These are phyloP conservation scores for Phortica variegata DNA, from an alignment of 1,140 invertebrate genomes.

Conservation along the genomic window DNA sequence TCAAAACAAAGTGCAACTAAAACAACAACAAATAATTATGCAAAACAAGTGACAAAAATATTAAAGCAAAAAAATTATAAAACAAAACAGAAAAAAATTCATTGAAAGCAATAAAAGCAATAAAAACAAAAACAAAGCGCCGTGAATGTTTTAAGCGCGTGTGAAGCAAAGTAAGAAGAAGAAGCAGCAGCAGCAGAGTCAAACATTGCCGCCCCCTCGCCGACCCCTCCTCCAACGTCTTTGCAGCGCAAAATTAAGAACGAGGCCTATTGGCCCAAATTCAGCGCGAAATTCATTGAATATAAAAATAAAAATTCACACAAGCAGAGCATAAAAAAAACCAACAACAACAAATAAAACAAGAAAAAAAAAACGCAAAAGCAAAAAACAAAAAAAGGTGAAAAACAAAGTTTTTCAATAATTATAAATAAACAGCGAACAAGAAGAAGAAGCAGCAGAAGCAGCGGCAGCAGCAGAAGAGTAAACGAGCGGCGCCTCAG, in stretches of 20 bases:
- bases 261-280: conserved; percentile 50
- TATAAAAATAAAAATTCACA: too few species aligned
- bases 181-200: not conserved
- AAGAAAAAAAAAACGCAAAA: conserved; percentile 27
- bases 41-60: too few species aligned
- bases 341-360: conserved; percentile 4
- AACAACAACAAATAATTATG: too few species aligned
- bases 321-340: too few species aligned
- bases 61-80: too few species aligned
- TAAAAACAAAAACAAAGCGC: conserved; percentile 17
- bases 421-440: conserved; percentile 46
- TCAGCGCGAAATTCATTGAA: conserved; percentile 14
- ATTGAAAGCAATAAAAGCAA: too few species aligned
- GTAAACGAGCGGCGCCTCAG: not conserved
- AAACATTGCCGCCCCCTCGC: too few species aligned
- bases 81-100: too few species aligned
- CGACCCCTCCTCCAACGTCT: too few species aligned
- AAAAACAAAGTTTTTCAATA: conserved; percentile 39
- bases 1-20: too few species aligned
- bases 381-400: conserved; percentile 1
- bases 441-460: conserved; percentile 23
- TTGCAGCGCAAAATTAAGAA: conserved; percentile 48
- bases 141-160: conserved; percentile 16
- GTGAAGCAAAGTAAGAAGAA: conserved; percentile 14
- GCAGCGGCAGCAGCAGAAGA: conserved; percentile 9